These are phyloP conservation scores for Eremophila alpestris DNA, from an alignment of 2,797 vertebrate genomes.

Conservation along the genomic window DNA sequence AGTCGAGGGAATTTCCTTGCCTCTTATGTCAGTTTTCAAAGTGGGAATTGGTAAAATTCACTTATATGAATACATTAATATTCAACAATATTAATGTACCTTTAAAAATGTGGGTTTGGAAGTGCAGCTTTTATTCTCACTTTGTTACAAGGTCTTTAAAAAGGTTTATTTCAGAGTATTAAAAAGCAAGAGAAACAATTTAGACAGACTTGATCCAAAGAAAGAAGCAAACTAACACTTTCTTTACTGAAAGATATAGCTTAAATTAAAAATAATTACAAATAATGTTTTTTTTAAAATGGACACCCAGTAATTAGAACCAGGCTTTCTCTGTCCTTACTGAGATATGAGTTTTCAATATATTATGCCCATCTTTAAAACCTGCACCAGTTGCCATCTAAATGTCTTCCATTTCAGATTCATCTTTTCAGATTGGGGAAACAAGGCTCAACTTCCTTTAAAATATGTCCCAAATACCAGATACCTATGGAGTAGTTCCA, in stretches of 20 bases:
- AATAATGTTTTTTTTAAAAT: not conserved
- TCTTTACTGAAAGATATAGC: not conserved
- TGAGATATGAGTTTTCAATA: not conserved
- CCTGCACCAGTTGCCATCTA: not conserved
- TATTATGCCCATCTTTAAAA: not conserved
- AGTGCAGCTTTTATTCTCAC: not conserved
- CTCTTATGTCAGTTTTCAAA: not conserved
- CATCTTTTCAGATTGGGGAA: not conserved
- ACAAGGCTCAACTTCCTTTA: not conserved
- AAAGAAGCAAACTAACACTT: not conserved
- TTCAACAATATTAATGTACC: not conserved
- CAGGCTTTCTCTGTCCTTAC: not conserved
- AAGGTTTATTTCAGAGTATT: not conserved
- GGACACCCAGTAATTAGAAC: not conserved
- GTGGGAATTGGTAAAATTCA: not conserved
- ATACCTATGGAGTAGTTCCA: not conserved
- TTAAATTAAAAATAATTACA: not conserved
- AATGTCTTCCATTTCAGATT: not conserved
- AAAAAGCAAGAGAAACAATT: not conserved
- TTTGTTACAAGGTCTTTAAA: not conserved
- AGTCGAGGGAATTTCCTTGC: not conserved
- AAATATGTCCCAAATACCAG: not conserved
- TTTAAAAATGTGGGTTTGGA: not conserved
- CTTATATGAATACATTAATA: no score
- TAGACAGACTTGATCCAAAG: not conserved